Percentiles rank a stretch among this genome's conserved stretches.
Conservation (phyloP, 2,888 invertebrate species). For the Pyrocoelia pectoralis region DNA sequence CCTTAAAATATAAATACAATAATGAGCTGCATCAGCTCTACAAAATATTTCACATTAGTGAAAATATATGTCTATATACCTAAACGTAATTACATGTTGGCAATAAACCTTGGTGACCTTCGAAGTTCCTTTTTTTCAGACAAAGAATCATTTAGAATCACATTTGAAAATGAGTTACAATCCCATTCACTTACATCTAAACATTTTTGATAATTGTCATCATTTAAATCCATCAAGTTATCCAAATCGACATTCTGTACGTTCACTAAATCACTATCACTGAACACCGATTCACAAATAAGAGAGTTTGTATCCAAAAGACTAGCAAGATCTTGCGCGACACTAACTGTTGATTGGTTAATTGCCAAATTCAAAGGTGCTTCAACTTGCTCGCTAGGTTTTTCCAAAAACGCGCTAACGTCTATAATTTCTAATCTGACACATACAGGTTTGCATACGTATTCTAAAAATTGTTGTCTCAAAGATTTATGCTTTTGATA, state of each 20-base stretch:
- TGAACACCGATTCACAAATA: neutral
- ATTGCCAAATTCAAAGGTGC: neutral
- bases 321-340: neutral
- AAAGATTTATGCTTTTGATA: conserved; percentile 36
- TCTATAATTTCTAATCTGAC: conserved; percentile 32
- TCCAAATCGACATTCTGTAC: neutral
- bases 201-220: neutral
- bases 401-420: conserved; percentile 5
- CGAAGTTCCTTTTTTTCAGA: neutral
- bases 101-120: conserved; percentile 10
- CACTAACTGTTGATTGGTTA: neutral
- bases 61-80: neutral
- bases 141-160: neutral
- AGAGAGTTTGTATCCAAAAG: neutral
- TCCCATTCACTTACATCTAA: neutral
- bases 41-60: conserved; percentile 15
- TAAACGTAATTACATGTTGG: neutral
- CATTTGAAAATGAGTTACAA: neutral
- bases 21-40: conserved; percentile 17
- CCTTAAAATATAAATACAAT: neutral
- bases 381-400: conserved; percentile 6
- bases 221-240: neutral
- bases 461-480: conserved; percentile 27
- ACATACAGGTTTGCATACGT: conserved; percentile 29
- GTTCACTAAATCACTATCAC: neutral